Base-by-base conservation (phyloP, 1,140 invertebrate species). In the Pogonus chalceus region DNA sequence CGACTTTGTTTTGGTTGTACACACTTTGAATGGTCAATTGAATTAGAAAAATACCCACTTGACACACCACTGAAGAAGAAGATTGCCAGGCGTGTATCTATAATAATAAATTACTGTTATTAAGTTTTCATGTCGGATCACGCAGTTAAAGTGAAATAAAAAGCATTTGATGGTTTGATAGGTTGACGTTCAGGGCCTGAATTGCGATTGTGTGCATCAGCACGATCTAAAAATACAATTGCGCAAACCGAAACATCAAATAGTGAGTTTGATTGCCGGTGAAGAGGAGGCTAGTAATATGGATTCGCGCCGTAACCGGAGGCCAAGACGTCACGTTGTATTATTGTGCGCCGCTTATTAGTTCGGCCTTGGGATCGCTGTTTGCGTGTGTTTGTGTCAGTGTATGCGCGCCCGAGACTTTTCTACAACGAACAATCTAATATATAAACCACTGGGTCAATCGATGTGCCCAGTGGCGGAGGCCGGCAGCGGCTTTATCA, bases 391-490 rank as follows among this genome's bases (percentile, higher is more conserved):
- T 31, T 31, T 4, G 26, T 31, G 26, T 31, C 14, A 31, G 26
- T 31, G 26, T 31, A 31, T 31, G 26, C 18, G 18, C 18, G 37
- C 3, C 37, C 7, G 18, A 18, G 9, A 43, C 37, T 43, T 43
- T 43, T 43, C 9, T 43, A 43, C 37, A n/a, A n/a, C n/a, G 7
- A 43, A 43, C 37, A 43, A 43, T 43, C 37, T 43, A 43, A 43
- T 43, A 43, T 43, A 43, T 43, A 43, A 43, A 43, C 37, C 37
- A 43, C 37, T 43, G 37, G 37, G 37, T 43, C 37, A 43, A 43
- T 43, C 37, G 37, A 43, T 43, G 37, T 43, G 37, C 18, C 18
- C 37, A 43, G 37, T 43, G 37, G 37, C 37, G 37, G 37, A 7
- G 37, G 37, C 37, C 37, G 37, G 18, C 37, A 4, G 37, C 18